Conservation (phyloP, 2,888 invertebrate genomes). For the Timema cristinae region DNA sequence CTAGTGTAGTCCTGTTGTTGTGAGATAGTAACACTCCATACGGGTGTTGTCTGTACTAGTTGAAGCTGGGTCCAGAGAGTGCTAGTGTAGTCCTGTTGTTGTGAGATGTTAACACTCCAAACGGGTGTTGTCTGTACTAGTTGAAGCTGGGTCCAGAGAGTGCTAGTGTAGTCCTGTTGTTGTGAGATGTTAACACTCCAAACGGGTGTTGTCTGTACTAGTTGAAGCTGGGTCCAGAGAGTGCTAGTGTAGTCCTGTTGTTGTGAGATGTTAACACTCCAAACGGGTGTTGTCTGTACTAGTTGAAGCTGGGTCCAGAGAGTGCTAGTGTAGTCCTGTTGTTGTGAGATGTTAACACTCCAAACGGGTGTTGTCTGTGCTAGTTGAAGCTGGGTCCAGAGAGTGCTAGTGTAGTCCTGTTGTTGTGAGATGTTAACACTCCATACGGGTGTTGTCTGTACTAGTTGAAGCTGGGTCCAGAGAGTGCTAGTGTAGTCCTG, state of each 20-base stretch:
- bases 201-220: slow-evolving; percentile 30
- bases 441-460: neutral
- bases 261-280: neutral
- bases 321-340: slow-evolving; percentile 28
- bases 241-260: neutral
- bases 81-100: neutral
- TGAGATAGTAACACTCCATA: neutral
- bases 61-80: slow-evolving; percentile 51
- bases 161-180: neutral
- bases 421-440: neutral
- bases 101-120: neutral
- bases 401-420: slow-evolving; percentile 29
- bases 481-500: slow-evolving; percentile 34
- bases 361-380: neutral
- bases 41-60: slow-evolving; percentile 36
- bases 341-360: neutral
- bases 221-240: slow-evolving; percentile 50
- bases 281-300: neutral
- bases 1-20: neutral
- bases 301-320: slow-evolving; percentile 51
- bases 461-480: slow-evolving; percentile 50
- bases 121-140: slow-evolving; percentile 34
- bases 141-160: slow-evolving; percentile 50
- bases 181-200: neutral
- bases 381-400: slow-evolving; percentile 51